Evolutionary conservation across 2,888 invertebrate species (phyloP), one percentile per base, ranked within the genome.

Genomic region (Megalurothrips usitatus): DNA sequence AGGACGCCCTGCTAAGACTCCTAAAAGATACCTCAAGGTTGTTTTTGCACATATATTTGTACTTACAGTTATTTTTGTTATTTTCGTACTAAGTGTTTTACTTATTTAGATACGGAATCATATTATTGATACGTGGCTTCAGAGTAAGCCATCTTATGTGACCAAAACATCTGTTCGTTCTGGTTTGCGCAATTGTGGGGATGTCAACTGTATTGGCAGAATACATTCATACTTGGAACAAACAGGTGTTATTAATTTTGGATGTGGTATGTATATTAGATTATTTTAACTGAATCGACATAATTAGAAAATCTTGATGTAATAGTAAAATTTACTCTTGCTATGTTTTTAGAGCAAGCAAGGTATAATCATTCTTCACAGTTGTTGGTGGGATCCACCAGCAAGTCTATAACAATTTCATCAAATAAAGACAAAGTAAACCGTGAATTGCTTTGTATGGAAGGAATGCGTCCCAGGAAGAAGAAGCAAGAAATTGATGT

Each of bases 241-340:
- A 86, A 89, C 89, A 82, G 92, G 91, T 23, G 91, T 90, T 26
- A 91, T 92, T 82, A 92, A 92, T 87, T 91, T 90, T 87, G 90
- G 90, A 19, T 91, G 91, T 86, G 88, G 90, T 89, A 86, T 86
- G 87, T 86, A 82, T 83, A 83, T 84, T 82, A 23, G 58, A 79
- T 82, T 82, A n/a, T 43, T 6, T 43, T 6, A 43, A 43, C 6
- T 43, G 34, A 4, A 43, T 6, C 6, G 6, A 43, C 34, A 43
- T 43, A 84, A 80, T 47, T 81, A 19, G 75, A 23, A 58, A 48
- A 26, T 17, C 17, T 79, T 34, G 17, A 43, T 80, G 17, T 47
- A 48, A 43, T 43, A 43, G 3, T 43, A 6, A 43, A 43, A 43
- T 43, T 43, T 43, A 43, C 6, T 43, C 2, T 43, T 43, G 2